Percentiles rank a stretch among this genome's conserved stretches.
Conservation (phyloP, 2,888 invertebrate species). For the Synanthedon andrenaeformis region DNA sequence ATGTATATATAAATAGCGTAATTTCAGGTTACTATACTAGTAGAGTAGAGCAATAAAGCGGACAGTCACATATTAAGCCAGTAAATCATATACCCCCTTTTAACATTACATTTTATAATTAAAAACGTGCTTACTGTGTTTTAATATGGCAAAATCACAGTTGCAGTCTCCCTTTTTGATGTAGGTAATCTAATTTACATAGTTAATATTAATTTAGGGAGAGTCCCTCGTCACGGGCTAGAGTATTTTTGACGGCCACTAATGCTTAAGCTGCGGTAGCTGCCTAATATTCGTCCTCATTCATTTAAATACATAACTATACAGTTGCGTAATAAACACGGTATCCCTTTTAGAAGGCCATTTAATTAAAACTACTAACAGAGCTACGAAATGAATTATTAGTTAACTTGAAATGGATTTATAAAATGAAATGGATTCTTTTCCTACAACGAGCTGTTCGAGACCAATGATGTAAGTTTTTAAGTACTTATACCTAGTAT, state of each 20-base stretch:
- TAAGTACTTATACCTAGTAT: no score
- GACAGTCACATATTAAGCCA: no score
- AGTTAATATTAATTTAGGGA: not conserved
- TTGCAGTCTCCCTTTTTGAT: not conserved
- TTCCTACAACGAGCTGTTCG: no score
- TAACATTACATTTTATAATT: no score
- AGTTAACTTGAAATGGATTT: not conserved
- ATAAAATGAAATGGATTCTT: no score
- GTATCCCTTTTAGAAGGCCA: constrained; percentile 1
- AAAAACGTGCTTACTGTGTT: no score
- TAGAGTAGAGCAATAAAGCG: no score
- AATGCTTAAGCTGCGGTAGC: constrained; percentile 6
- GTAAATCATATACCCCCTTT: no score
- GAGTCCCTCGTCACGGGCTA: constrained; percentile 5
- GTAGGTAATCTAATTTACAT: not conserved
- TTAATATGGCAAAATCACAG: not conserved
- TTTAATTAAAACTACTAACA: constrained; percentile 6
- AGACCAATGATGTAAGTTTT: no score
- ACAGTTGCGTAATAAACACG: constrained; percentile 3
- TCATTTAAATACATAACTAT: constrained; percentile 2
- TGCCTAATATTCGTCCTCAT: constrained; percentile 6
- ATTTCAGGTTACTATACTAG: no score
- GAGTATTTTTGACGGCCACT: constrained; percentile 7
- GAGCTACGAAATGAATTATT: constrained; percentile 3
- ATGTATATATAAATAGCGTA: no score